Evolutionary conservation across 2,113 vertebrate species (phyloP).

Genomic region (Gasterosteus nipponicus): DNA sequence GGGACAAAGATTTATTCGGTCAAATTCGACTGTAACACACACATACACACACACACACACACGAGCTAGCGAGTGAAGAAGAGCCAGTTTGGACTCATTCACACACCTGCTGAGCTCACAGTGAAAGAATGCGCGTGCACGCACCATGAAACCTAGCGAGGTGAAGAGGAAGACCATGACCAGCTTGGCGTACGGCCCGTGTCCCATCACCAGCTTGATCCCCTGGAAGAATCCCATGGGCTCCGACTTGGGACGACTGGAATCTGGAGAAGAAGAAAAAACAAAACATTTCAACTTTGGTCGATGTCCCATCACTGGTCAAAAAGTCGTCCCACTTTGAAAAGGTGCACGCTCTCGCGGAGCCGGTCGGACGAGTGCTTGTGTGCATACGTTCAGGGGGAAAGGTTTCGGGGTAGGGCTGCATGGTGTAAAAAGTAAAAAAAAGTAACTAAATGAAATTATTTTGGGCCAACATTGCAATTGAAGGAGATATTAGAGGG

Average conservation of each 20-base stretch:
- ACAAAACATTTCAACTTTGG: neutral
- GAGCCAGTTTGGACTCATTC: neutral
- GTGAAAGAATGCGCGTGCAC: slow-evolving; percentile 33
- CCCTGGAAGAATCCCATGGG: slow-evolving; percentile 88
- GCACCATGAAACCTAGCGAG: slow-evolving; percentile 94
- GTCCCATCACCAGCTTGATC: slow-evolving; percentile 90
- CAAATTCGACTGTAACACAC: neutral
- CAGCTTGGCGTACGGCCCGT: slow-evolving; percentile 91
- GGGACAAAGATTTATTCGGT: slow-evolving; percentile 2
- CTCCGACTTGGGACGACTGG: slow-evolving; percentile 76
- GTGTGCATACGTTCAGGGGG: slow-evolving; percentile 3
- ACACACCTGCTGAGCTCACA: neutral
- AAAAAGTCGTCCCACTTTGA: too few relatives aligned
- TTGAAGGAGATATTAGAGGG: too few relatives aligned
- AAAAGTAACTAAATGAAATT: too few relatives aligned
- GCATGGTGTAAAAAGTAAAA: too few relatives aligned
- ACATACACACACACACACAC: neutral
- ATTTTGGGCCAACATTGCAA: too few relatives aligned
- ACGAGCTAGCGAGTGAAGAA: neutral
- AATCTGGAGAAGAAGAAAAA: slow-evolving; percentile 72
- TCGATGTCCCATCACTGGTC: neutral
- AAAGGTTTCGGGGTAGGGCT: too few relatives aligned
- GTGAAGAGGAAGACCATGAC: slow-evolving; percentile 95
- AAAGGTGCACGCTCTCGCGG: too few relatives aligned
- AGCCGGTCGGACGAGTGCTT: neutral